Evolutionary conservation across 2,888 invertebrate species (phyloP).

Genomic region (Megastigmus dorsalis): DNA sequence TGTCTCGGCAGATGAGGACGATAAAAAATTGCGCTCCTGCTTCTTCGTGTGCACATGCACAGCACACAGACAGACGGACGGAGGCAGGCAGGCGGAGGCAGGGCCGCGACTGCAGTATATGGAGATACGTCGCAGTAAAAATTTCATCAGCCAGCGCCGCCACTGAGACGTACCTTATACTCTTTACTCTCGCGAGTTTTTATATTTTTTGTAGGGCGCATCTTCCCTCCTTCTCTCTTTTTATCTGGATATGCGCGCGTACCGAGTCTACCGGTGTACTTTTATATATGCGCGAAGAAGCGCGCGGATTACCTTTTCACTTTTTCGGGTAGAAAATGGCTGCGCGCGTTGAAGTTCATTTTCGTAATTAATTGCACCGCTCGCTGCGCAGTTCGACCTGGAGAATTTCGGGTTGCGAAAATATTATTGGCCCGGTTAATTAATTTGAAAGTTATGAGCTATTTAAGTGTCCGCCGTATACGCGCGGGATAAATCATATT

Average conservation of each 20-base stretch:
- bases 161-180: too few species aligned
- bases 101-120: neutral
- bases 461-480: too few species aligned
- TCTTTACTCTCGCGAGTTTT: neutral
- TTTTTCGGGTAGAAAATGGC: neutral
- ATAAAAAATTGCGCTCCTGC: slow-evolving; percentile 45
- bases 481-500: too few species aligned
- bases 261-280: too few species aligned
- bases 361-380: neutral
- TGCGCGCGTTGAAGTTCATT: neutral
- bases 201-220: slow-evolving; percentile 25
- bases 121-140: slow-evolving; percentile 33
- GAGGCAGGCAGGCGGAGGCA: too few species aligned
- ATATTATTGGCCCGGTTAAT: neutral
- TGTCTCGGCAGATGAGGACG: slow-evolving; percentile 35
- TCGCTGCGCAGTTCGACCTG: too few species aligned
- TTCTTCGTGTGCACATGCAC: too few species aligned
- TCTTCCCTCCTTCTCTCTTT: neutral
- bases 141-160: slow-evolving; percentile 41
- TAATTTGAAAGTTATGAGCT: too few species aligned
- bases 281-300: neutral
- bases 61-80: too few species aligned
- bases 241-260: neutral
- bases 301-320: neutral
- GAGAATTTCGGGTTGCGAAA: neutral